Evolutionary conservation across 2,113 vertebrate species (phyloP), one percentile per base, ranked within the genome.

Genomic region (Pterocles orientalis): DNA sequence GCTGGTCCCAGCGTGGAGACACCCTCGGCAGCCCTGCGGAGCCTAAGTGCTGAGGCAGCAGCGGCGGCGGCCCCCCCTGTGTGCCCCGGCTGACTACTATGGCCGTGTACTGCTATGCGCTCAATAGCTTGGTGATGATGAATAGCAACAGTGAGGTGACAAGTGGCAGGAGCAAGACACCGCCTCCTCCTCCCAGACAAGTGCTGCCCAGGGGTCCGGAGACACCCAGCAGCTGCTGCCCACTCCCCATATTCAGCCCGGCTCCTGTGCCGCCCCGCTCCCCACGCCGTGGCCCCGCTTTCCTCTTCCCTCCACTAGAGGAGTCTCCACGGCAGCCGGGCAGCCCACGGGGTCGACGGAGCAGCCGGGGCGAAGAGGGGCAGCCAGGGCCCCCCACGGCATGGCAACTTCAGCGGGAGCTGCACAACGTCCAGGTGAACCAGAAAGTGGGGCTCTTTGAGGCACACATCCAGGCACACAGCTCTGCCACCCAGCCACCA

Each of bases 391-490:
- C 76, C 9, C 43, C 94, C 15, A 6, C 98, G 21, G 97, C 98
- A 29, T 98, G 97, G 61, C 98, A 98, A 87, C 98, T 98, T 90
- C 98, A 98, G 31, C 98, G 98, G 61, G 99, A 99, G 97, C 97
- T 99, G 95, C 99, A 99, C 97, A 99, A 99, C 10, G 99, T 99
- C 54, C 99, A 99, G 97, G 99, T 99, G 96, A 99, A 97, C 88
- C 98, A 99, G 92, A 99, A 98, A 96, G 99, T 99, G 94, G 99
- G 97, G 87, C 98, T 99, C 81, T 99, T 99, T 10, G 99, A 99
- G 97, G 99, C 99, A 3, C 99, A 99, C 86, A 99, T 99, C 96
- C 98, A 99, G 97, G 99, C 98, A 2, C 98, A 98, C 56, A 97
- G 92, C 51, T 94, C 97, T 0, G 48, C 94, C 23, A 3, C 83